These are phyloP conservation scores for Synodontis membranacea DNA, from an alignment of 2,113 vertebrate genomes.

Conservation along the genomic window DNA sequence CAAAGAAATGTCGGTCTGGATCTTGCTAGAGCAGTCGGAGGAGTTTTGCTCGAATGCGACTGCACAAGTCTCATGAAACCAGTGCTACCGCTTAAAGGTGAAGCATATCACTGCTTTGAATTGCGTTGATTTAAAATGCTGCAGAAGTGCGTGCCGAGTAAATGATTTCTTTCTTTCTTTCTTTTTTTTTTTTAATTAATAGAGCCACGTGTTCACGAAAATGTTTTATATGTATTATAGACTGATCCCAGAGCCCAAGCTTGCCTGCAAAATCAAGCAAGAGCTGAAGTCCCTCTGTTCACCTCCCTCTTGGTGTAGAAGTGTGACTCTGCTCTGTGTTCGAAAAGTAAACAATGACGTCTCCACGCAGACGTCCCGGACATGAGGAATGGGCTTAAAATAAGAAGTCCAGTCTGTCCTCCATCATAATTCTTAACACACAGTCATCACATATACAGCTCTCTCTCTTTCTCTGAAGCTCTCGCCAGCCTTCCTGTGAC, in stretches of 20 bases:
- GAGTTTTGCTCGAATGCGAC: neutral
- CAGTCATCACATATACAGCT: neutral
- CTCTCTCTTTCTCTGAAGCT: constrained; percentile 9
- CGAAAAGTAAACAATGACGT: constrained; percentile 11
- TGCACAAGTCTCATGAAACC: neutral
- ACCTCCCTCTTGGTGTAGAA: neutral
- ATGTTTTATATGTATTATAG: neutral
- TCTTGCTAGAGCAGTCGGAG: neutral
- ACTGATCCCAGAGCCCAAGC: neutral
- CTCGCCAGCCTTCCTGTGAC: too few relatives aligned
- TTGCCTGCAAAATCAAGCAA: neutral
- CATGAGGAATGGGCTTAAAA: neutral
- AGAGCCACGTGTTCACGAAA: neutral
- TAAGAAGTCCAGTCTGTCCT: neutral
- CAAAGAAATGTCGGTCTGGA: neutral
- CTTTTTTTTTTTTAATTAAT: neutral
- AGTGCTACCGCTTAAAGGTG: neutral
- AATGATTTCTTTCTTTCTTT: too few relatives aligned
- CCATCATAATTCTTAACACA: neutral
- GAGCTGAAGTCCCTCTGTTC: neutral
- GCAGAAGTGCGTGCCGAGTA: neutral
- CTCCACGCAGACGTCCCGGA: neutral
- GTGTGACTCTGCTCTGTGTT: neutral
- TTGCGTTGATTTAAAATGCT: neutral
- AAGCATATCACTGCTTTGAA: neutral